These are phyloP conservation scores for Gymnorhina tibicen DNA, from an alignment of 2,113 vertebrate genomes.

Conservation along the genomic window DNA sequence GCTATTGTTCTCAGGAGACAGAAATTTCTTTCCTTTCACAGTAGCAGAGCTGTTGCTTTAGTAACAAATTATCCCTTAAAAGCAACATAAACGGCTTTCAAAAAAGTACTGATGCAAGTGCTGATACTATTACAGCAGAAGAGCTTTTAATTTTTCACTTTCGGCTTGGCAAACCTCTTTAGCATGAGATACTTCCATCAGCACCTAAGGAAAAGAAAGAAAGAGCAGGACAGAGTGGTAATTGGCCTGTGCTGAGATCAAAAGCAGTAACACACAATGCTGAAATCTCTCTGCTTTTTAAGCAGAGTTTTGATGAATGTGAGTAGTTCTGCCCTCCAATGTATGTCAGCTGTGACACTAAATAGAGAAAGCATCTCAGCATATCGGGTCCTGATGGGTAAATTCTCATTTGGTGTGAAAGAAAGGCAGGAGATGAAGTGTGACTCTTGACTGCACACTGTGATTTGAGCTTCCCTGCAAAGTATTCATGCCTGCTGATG, in stretches of 20 bases:
- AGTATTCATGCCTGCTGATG: neutral
- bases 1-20: neutral
- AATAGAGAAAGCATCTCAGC: conserved; percentile 2
- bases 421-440: neutral
- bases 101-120: neutral
- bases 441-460: neutral
- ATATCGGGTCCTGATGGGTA: neutral
- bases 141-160: neutral
- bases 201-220: neutral
- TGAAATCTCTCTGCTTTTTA: neutral
- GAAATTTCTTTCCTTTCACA: neutral
- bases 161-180: neutral
- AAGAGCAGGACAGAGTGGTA: neutral
- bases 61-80: neutral
- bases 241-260: neutral
- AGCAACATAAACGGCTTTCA: neutral
- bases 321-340: neutral
- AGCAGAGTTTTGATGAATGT: neutral
- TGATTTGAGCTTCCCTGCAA: neutral
- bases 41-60: neutral
- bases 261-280: neutral
- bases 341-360: neutral
- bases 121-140: neutral
- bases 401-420: neutral
- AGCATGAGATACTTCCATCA: neutral